These are phyloP conservation scores for Drosophila nebulosa DNA, from an alignment of 1,140 invertebrate species.

Conservation along the genomic window DNA sequence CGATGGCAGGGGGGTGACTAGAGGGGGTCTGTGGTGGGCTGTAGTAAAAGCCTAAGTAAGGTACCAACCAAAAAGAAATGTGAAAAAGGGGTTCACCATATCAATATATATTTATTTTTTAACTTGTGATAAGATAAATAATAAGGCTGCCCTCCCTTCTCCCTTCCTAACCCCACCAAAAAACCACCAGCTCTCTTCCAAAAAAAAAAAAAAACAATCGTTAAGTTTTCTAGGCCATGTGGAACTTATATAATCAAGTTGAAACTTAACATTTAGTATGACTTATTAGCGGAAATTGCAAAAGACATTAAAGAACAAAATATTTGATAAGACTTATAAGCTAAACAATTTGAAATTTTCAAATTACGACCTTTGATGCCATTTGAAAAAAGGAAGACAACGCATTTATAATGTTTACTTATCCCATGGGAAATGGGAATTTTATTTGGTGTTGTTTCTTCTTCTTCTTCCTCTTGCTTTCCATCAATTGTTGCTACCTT, in stretches of 20 bases:
- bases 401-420: conserved; percentile 64
- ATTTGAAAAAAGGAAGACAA: too few relatives aligned
- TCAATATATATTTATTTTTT: conserved; percentile 42
- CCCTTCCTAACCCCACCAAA: conserved; percentile 14
- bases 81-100: conserved; percentile 21
- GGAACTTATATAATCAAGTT: conserved; percentile 26
- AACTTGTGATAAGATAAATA: conserved; percentile 55
- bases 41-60: conserved; percentile 16
- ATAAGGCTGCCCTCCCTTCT: conserved; percentile 16
- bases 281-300: conserved; percentile 50
- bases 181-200: too few relatives aligned
- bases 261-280: conserved; percentile 9
- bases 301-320: conserved; percentile 14
- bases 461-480: too few relatives aligned
- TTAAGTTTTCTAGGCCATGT: conserved; percentile 47
- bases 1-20: not conserved
- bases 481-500: conserved; percentile 29
- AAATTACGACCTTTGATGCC: too few relatives aligned
- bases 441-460: not conserved
- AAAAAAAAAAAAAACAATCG: not conserved
- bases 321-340: conserved; percentile 54
- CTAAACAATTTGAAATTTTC: conserved; percentile 25
- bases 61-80: conserved; percentile 3
- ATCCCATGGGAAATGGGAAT: conserved; percentile 54
- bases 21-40: not conserved